These are phyloP conservation scores for Aselliscus stoliczkanus DNA, from an alignment of 2,797 vertebrate species.

Conservation along the genomic window DNA sequence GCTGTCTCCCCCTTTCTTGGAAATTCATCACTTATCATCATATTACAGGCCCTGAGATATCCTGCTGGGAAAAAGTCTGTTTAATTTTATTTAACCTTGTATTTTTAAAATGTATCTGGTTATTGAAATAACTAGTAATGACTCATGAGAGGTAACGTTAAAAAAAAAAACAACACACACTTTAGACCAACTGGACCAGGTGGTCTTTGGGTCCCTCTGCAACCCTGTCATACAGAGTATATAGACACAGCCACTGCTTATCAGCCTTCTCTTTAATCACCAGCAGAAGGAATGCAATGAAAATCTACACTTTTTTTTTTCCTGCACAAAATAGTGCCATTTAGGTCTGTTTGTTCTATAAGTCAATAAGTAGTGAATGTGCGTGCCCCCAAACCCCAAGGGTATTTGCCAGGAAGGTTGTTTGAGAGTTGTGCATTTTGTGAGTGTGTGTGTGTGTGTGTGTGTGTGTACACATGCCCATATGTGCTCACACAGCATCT, in stretches of 20 bases:
- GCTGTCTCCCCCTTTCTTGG: not conserved
- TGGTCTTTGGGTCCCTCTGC: not conserved
- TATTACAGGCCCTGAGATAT: not conserved
- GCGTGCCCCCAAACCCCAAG: not conserved
- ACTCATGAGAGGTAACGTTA: not conserved
- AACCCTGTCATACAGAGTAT: not conserved
- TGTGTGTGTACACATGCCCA: fast-evolving
- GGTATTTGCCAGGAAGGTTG: not conserved
- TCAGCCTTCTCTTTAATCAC: not conserved
- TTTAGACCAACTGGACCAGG: not conserved
- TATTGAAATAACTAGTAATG: not conserved
- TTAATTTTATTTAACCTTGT: not conserved
- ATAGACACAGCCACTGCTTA: not conserved
- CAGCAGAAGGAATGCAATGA: not conserved
- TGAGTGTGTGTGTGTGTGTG: fast-evolving
- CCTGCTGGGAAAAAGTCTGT: not conserved
- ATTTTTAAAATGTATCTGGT: not conserved
- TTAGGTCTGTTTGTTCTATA: not conserved
- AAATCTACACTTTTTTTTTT: not conserved
- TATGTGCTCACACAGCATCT: not conserved
- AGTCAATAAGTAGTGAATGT: not conserved
- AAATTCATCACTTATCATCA: not conserved
- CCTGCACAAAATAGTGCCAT: not conserved
- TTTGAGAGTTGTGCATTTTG: not conserved
- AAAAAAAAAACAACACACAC: not conserved